phyloP scores from a whole-genome alignment of 2,888 invertebrate genomes.

The Platycnemis pennipes region DNA sequence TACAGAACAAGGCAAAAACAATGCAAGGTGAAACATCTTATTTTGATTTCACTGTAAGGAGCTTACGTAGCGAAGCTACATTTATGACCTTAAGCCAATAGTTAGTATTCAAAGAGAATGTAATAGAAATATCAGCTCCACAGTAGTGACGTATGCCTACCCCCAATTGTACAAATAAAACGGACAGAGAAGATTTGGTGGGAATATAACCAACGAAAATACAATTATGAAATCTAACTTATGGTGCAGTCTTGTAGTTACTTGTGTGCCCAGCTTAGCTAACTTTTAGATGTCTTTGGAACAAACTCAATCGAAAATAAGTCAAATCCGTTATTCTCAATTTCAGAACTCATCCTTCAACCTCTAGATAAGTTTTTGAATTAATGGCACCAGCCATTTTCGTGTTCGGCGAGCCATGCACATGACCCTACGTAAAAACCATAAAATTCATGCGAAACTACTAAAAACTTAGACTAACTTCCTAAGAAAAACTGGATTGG shows the following conservation, averaged over 20 bases:
- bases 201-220: neutral
- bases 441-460: slow-evolving; percentile 35
- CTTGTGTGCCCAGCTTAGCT: neutral
- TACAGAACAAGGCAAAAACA: too few relatives aligned
- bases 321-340: neutral
- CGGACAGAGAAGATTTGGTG: neutral
- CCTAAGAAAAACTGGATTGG: neutral
- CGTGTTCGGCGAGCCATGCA: neutral
- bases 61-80: too few relatives aligned
- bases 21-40: too few relatives aligned
- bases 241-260: neutral
- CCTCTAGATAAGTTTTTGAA: slow-evolving; percentile 1
- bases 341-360: neutral
- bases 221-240: neutral
- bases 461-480: slow-evolving; percentile 13
- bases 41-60: too few relatives aligned
- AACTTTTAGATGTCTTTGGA: slow-evolving; percentile 1
- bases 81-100: too few relatives aligned
- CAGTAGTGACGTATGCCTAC: too few relatives aligned
- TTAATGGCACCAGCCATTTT: slow-evolving; percentile 5
- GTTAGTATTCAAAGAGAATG: too few relatives aligned
- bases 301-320: slow-evolving; percentile 5
- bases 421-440: neutral
- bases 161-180: neutral
- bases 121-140: too few relatives aligned